phyloP scores from a whole-genome alignment of 1,140 invertebrate species.

The Drepana arcuata region DNA sequence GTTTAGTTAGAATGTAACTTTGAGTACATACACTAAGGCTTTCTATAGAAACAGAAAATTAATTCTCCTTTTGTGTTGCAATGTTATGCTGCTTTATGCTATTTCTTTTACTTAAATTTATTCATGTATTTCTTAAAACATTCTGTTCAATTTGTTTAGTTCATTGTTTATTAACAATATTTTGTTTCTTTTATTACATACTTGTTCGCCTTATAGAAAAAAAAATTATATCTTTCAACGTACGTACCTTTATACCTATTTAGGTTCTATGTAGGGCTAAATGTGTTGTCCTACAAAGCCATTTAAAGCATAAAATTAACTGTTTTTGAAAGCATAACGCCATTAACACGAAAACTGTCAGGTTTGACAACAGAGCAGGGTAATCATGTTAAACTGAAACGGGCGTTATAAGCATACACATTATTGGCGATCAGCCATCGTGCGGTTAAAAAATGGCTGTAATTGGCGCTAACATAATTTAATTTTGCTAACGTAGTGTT shows the following conservation, averaged over 20 bases:
- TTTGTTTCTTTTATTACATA: too few species aligned
- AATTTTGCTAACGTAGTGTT: constrained; percentile 57
- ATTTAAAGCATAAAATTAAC: too few species aligned
- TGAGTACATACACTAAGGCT: constrained; percentile 5
- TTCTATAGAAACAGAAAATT: constrained; percentile 6
- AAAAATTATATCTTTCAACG: too few species aligned
- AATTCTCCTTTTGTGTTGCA: constrained; percentile 1
- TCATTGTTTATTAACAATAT: too few species aligned
- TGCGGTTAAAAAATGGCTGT: constrained; percentile 54
- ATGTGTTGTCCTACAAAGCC: too few species aligned
- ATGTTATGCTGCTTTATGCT: too few species aligned
- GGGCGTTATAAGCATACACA: constrained; percentile 34
- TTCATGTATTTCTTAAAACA: too few species aligned
- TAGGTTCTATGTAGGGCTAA: too few species aligned
- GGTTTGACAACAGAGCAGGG: constrained; percentile 3
- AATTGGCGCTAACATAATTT: constrained; percentile 59
- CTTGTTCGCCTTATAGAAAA: too few species aligned
- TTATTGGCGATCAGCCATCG: constrained; percentile 49
- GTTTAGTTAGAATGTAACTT: constrained; percentile 12
- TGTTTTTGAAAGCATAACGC: background rate
- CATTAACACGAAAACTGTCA: constrained; percentile 1
- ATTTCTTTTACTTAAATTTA: too few species aligned
- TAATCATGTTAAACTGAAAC: constrained; percentile 28
- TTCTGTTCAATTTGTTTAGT: too few species aligned
- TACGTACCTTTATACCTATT: too few species aligned